phyloP scores from a whole-genome alignment of 2,888 invertebrate species.

The Sialis fuliginosa region DNA sequence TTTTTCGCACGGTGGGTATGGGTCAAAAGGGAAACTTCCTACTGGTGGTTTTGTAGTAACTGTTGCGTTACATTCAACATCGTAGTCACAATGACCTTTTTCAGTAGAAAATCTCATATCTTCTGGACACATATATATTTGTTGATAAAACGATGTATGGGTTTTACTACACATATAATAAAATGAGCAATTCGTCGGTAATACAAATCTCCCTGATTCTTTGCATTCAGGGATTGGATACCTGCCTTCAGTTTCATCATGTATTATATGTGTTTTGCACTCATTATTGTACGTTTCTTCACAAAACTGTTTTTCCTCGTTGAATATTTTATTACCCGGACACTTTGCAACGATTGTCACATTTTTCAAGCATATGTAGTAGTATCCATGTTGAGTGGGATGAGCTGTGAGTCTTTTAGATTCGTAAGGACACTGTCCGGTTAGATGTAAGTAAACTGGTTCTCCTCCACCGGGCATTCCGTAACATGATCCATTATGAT shows the following conservation, averaged over 20 bases:
- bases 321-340: constrained; percentile 18
- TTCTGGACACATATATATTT: constrained; percentile 19
- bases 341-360: constrained; percentile 25
- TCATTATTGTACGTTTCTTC: neutral
- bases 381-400: constrained; percentile 23
- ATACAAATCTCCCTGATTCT: constrained; percentile 20
- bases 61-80: constrained; percentile 18
- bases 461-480: constrained; percentile 25
- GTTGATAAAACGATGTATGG: constrained; percentile 14
- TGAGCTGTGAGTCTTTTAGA: constrained; percentile 22
- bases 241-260: constrained; percentile 13
- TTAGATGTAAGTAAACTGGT: constrained; percentile 11
- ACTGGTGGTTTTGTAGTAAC: constrained; percentile 6
- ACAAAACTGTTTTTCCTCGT: constrained; percentile 13
- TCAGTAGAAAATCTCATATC: constrained; percentile 18
- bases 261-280: constrained; percentile 9
- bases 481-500: constrained; percentile 18
- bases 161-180: constrained; percentile 21
- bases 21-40: constrained; percentile 11
- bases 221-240: constrained; percentile 16
- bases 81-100: constrained; percentile 18
- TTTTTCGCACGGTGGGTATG: constrained; percentile 21
- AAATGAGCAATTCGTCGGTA: constrained; percentile 19
- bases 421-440: constrained; percentile 19
- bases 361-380: constrained; percentile 25